A percentile compares a stretch with the other conserved stretches of the same genome.
Conservation (phyloP, 2,797 vertebrate species). For the Gymnoscopelus braueri region DNA sequence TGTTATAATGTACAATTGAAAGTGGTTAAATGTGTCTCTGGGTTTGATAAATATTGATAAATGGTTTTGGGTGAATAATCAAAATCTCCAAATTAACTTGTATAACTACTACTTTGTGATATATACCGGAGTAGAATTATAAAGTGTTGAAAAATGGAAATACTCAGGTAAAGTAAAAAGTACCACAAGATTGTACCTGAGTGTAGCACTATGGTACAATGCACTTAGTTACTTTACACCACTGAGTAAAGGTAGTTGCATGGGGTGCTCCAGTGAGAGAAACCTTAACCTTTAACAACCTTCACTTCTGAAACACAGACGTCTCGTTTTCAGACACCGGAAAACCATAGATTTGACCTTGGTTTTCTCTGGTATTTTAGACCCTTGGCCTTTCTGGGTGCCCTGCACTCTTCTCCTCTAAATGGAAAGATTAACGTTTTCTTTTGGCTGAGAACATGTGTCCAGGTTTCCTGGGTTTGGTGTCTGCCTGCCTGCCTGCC, state of each 20-base stretch:
- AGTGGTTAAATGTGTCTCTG: no score
- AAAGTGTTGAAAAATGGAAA: no score
- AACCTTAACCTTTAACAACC: slow-evolving; percentile 42
- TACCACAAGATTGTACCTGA: no score
- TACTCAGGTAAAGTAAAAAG: no score
- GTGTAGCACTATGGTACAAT: no score
- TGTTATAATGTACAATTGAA: no score
- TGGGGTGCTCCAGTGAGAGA: slow-evolving; percentile 37
- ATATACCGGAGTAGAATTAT: no score
- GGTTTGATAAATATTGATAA: no score
- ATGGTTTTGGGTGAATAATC: no score
- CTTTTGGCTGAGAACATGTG: slow-evolving; percentile 55
- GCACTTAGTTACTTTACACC: no score
- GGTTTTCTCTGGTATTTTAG: slow-evolving; percentile 44
- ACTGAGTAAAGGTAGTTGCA: slow-evolving; percentile 49
- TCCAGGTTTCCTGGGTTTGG: slow-evolving; percentile 13
- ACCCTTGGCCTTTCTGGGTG: slow-evolving; percentile 27
- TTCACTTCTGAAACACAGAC: slow-evolving; percentile 58
- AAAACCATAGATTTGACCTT: slow-evolving; percentile 27
- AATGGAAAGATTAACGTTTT: not conserved
- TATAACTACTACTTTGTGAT: no score
- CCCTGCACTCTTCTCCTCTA: not conserved
- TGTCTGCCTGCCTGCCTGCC: not conserved
- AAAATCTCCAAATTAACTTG: no score
- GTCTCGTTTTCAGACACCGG: slow-evolving; percentile 38